These are phyloP conservation scores for Diaprepes abbreviatus DNA, from an alignment of 2,888 invertebrate genomes.

Conservation along the genomic window DNA sequence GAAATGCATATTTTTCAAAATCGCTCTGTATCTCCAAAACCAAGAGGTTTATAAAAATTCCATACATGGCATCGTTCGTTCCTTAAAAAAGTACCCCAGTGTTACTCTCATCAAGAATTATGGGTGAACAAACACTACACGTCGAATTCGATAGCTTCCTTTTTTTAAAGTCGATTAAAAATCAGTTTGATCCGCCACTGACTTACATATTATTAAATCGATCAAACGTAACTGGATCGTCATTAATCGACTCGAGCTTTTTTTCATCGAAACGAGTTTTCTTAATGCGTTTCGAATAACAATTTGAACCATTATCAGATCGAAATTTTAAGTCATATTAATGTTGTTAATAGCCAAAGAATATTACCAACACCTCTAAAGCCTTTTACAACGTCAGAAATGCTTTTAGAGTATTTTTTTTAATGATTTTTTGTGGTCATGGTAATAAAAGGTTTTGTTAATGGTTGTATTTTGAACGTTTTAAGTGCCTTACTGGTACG, in stretches of 20 bases:
- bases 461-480: conserved; percentile 5
- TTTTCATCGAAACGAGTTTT: conserved; percentile 39
- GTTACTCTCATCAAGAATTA: too few relatives aligned
- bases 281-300: conserved; percentile 34
- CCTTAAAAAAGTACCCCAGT: too few relatives aligned
- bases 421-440: conserved; percentile 19
- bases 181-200: conserved; percentile 3
- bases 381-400: conserved; percentile 25
- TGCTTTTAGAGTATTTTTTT: conserved; percentile 31
- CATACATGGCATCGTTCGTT: too few relatives aligned
- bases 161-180: too few relatives aligned
- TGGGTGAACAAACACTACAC: too few relatives aligned
- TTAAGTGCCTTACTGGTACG: conserved; percentile 31
- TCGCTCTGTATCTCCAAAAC: too few relatives aligned
- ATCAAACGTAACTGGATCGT: conserved; percentile 40
- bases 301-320: conserved; percentile 31
- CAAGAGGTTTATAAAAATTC: too few relatives aligned
- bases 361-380: conserved; percentile 36
- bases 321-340: conserved; percentile 25
- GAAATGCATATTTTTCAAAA: too few relatives aligned
- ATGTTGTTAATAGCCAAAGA: conserved; percentile 23
- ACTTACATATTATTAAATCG: conserved; percentile 2
- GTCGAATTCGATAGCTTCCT: too few relatives aligned
- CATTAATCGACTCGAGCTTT: conserved; percentile 42
- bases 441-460: conserved; percentile 22